These are phyloP conservation scores for Cuculus canorus DNA, from an alignment of 2,797 vertebrate genomes.

Conservation along the genomic window DNA sequence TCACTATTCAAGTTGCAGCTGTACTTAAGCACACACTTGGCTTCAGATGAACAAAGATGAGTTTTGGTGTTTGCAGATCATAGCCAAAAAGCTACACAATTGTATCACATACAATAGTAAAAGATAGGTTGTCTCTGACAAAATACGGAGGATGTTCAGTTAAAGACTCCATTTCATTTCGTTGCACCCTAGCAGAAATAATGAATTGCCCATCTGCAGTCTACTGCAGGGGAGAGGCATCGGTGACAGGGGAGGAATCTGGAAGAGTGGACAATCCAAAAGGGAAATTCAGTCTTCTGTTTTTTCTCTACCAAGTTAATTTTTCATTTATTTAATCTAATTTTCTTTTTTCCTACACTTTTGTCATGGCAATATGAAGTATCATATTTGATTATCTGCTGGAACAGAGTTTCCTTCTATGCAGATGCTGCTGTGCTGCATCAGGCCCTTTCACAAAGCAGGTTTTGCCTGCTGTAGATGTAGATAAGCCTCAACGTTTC, in stretches of 20 bases:
- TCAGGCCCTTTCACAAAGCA: background rate
- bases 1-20: background rate
- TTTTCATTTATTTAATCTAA: background rate
- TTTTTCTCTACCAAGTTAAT: background rate
- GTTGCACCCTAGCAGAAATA: background rate
- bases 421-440: background rate
- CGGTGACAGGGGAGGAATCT: background rate
- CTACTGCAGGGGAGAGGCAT: rapidly evolving
- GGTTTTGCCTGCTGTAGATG: background rate
- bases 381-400: background rate
- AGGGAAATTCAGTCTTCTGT: background rate
- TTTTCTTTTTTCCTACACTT: background rate
- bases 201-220: background rate
- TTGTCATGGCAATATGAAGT: background rate
- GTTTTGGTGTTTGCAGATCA: background rate
- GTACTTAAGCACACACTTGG: background rate
- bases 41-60: background rate
- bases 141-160: background rate
- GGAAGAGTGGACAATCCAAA: background rate
- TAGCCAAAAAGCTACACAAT: background rate
- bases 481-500: background rate
- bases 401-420: background rate
- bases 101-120: background rate
- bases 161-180: background rate
- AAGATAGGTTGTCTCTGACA: background rate